Conservation (phyloP, 2,888 invertebrate genomes). For the Vandiemenella viatica region DNA sequence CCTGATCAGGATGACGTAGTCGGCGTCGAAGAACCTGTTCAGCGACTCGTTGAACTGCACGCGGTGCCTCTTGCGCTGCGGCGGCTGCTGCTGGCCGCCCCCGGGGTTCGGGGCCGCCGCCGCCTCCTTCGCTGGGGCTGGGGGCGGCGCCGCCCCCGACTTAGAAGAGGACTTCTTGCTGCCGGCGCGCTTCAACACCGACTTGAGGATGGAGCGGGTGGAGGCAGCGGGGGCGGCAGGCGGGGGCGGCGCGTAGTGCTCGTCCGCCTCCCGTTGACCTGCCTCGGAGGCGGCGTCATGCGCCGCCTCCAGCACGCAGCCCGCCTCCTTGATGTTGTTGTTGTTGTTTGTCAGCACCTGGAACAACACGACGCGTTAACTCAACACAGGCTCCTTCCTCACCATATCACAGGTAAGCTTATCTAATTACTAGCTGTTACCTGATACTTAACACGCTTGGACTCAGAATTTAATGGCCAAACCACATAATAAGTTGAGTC, state of each 20-base stretch:
- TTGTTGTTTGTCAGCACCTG: too few relatives aligned
- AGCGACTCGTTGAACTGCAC: constrained; percentile 79
- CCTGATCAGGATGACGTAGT: constrained; percentile 78
- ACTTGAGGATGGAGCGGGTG: constrained; percentile 35
- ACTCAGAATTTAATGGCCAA: too few relatives aligned
- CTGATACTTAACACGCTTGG: too few relatives aligned
- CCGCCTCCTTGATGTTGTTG: constrained; percentile 16
- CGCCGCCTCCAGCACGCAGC: not conserved
- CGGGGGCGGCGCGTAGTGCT: constrained; percentile 16
- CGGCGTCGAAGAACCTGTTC: constrained; percentile 83
- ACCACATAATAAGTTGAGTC: too few relatives aligned
- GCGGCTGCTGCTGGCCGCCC: constrained; percentile 18
- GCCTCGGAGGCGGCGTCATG: constrained; percentile 17
- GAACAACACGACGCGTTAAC: too few relatives aligned
- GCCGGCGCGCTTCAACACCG: constrained; percentile 61
- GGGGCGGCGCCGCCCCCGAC: not conserved
- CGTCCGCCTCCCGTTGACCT: constrained; percentile 13
- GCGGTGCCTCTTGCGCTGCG: constrained; percentile 63
- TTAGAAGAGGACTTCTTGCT: constrained; percentile 34
- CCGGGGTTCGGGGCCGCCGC: constrained; percentile 16
- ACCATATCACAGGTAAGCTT: too few relatives aligned
- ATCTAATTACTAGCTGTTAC: too few relatives aligned
- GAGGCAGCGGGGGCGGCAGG: constrained; percentile 24
- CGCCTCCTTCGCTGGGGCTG: not conserved
- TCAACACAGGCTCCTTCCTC: too few relatives aligned